A percentile compares a stretch with the other conserved stretches of the same genome.
phyloP scores from a whole-genome alignment of 2,888 invertebrate species.

The Cerastoderma edule region DNA sequence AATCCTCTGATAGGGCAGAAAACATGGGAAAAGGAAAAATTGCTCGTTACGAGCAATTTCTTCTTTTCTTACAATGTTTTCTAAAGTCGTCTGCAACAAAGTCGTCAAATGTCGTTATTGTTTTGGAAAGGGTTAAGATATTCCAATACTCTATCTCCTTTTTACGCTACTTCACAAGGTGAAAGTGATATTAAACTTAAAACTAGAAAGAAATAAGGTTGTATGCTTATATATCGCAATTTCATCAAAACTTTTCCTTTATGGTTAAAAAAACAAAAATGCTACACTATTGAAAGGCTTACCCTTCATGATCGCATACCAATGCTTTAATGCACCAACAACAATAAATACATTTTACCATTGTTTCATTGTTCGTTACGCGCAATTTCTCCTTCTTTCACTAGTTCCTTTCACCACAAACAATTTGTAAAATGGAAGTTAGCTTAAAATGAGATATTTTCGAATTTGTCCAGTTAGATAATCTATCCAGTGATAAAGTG shows the following conservation, averaged over 20 bases:
- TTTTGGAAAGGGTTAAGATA: not conserved
- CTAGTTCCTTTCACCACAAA: no score
- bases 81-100: not conserved
- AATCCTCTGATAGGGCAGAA: no score
- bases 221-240: not conserved
- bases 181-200: no score
- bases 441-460: no score
- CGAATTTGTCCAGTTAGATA: no score
- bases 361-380: not conserved
- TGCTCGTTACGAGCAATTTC: no score
- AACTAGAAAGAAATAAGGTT: not conserved
- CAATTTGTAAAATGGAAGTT: no score
- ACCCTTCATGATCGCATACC: not conserved
- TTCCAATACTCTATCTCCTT: not conserved
- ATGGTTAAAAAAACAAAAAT: no score
- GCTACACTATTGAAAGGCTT: not conserved
- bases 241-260: no score
- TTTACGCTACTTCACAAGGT: no score
- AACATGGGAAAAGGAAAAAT: no score
- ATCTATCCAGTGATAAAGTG: no score
- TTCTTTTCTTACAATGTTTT: not conserved
- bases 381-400: constrained; percentile 16
- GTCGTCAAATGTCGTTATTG: not conserved
- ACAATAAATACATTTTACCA: not conserved
- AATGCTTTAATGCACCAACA: not conserved